Evolutionary conservation across 2,113 vertebrate species (phyloP).

Genomic region (Dromas ardeola): DNA sequence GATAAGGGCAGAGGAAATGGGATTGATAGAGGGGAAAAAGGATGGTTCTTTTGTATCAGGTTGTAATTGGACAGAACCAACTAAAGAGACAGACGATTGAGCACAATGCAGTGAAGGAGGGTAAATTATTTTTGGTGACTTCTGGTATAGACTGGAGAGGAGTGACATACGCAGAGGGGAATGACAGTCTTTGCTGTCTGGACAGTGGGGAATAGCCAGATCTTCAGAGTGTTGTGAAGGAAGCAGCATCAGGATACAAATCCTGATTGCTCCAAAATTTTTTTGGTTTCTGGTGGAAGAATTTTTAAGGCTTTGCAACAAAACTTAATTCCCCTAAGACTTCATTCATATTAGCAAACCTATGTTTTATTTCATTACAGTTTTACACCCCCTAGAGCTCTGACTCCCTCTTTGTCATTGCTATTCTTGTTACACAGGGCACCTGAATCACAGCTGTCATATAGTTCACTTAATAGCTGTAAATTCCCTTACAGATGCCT

Average conservation of each 20-base stretch:
- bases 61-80: neutral
- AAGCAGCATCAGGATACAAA: neutral
- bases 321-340: neutral
- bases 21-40: neutral
- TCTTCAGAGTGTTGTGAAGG: neutral
- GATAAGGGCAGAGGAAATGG: neutral
- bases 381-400: neutral
- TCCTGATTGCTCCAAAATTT: neutral
- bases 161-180: neutral
- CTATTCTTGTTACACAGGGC: neutral
- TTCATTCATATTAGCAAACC: neutral
- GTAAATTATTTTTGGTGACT: neutral
- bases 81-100: neutral
- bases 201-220: neutral
- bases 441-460: neutral
- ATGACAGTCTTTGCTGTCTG: neutral
- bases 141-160: neutral
- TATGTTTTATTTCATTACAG: neutral
- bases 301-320: neutral
- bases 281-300: neutral
- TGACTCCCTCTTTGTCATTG: neutral
- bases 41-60: neutral
- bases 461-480: neutral
- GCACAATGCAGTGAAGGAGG: neutral
- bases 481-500: neutral